Percentiles rank a stretch among this genome's conserved stretches.
phyloP scores from a whole-genome alignment of 92 coral and sea anemone genomes.

The Porites evermanni region DNA sequence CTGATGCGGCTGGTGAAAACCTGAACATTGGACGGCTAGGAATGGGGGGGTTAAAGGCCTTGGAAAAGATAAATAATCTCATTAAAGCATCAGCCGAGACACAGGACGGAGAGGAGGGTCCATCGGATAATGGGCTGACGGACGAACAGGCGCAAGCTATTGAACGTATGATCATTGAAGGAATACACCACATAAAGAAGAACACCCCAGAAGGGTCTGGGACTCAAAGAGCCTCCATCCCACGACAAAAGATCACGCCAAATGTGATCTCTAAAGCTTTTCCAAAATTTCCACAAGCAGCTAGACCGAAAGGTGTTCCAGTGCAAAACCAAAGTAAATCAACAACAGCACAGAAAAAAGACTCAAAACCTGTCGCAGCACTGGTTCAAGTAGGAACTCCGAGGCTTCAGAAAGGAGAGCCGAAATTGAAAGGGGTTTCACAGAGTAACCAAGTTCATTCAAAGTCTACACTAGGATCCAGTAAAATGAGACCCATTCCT shows the following conservation, averaged over 20 bases:
- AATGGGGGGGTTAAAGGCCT: slow-evolving; percentile 93
- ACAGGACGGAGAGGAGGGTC: slow-evolving; percentile 81
- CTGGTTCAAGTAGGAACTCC: slow-evolving; percentile 45
- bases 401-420: slow-evolving; percentile 23
- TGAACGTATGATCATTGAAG: slow-evolving; percentile 98
- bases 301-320: slow-evolving; percentile 15
- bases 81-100: slow-evolving; percentile 95
- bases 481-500: slow-evolving; percentile 50
- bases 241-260: slow-evolving; percentile 49
- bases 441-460: not conserved
- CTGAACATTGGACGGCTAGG: slow-evolving; percentile 91
- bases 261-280: slow-evolving; percentile 2
- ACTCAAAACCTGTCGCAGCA: not conserved
- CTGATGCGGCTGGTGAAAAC: slow-evolving; percentile 62
- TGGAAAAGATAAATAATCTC: slow-evolving; percentile 92
- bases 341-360: slow-evolving; percentile 15
- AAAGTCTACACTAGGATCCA: slow-evolving; percentile 28
- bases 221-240: slow-evolving; percentile 72
- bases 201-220: slow-evolving; percentile 58
- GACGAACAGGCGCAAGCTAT: slow-evolving; percentile 97
- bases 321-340: not conserved
- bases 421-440: not conserved
- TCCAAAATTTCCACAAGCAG: slow-evolving; percentile 24
- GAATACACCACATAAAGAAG: slow-evolving; percentile 88
- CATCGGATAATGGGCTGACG: slow-evolving; percentile 82